Conservation (phyloP, 2,888 invertebrate species). For the Saturnia pavonia region DNA sequence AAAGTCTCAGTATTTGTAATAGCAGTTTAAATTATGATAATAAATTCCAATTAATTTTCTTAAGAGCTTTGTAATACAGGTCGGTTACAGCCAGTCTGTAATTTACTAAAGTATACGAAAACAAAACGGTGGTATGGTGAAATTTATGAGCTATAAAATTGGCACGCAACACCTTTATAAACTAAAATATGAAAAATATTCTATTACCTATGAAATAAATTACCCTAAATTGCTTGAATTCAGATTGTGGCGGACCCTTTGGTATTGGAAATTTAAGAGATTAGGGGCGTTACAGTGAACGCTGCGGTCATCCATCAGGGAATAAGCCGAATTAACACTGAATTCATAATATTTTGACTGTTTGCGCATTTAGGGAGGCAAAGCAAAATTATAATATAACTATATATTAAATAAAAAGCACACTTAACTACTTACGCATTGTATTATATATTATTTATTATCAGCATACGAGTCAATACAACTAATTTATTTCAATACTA, state of each 20-base stretch:
- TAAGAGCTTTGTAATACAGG: conserved; percentile 45
- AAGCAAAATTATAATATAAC: background rate
- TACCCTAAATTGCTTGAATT: conserved; percentile 51
- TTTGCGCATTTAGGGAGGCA: background rate
- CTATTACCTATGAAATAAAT: conserved; percentile 52
- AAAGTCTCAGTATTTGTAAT: background rate
- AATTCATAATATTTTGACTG: conserved; percentile 10
- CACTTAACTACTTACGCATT: background rate
- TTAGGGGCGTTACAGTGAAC: conserved; percentile 43
- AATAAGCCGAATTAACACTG: conserved; percentile 12
- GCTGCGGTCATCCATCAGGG: conserved; percentile 24
- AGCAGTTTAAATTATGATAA: background rate
- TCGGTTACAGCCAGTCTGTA: conserved; percentile 50
- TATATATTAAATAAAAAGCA: background rate
- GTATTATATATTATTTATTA: background rate
- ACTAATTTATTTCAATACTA: no score
- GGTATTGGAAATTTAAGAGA: conserved; percentile 33
- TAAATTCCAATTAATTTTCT: conserved; percentile 45
- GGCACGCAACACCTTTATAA: conserved; percentile 46
- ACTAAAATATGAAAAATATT: conserved; percentile 53
- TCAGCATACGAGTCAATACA: no score
- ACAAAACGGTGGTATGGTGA: conserved; percentile 48
- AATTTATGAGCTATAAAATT: conserved; percentile 62
- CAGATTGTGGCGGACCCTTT: conserved; percentile 55
- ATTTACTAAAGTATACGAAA: conserved; percentile 47